Conservation (phyloP, 2,113 vertebrate species). For the Etheostoma spectabile region DNA sequence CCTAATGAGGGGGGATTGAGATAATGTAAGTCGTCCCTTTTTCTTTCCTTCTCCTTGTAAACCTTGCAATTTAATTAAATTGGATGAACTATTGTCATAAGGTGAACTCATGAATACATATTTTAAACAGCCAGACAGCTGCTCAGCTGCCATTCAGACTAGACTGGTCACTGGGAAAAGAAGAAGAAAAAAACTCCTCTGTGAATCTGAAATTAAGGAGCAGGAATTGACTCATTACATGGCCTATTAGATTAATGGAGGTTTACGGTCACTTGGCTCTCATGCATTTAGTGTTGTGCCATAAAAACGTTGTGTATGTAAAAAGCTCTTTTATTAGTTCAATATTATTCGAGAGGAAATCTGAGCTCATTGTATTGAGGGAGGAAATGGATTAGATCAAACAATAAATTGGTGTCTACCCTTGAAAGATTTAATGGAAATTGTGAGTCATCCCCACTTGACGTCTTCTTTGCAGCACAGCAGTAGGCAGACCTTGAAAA, state of each 20-base stretch:
- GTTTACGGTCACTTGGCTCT: constrained; percentile 32
- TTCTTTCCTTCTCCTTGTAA: neutral
- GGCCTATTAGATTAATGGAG: constrained; percentile 33
- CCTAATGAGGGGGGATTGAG: neutral
- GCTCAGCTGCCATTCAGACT: constrained; percentile 8
- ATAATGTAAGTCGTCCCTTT: neutral
- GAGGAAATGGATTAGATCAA: constrained; percentile 19
- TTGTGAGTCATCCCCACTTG: neutral
- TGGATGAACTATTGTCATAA: constrained; percentile 6
- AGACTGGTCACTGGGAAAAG: neutral
- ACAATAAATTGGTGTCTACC: constrained; percentile 22
- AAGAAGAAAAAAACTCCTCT: neutral
- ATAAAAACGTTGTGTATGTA: constrained; percentile 17
- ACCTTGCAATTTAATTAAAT: constrained; percentile 36
- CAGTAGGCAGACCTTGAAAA: constrained; percentile 18
- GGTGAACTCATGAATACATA: constrained; percentile 17
- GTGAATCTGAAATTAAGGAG: neutral
- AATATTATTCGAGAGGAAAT: constrained; percentile 3
- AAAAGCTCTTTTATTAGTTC: constrained; percentile 20
- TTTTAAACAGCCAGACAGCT: constrained; percentile 12
- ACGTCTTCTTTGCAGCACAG: neutral
- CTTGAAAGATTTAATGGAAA: constrained; percentile 28
- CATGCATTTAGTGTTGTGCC: constrained; percentile 23
- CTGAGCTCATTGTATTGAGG: constrained; percentile 8
- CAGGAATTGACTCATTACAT: constrained; percentile 5